Evolutionary conservation across 2,888 invertebrate genomes (phyloP), one percentile per base, ranked within the genome.

Genomic region (Steinernema carpocapsae): DNA sequence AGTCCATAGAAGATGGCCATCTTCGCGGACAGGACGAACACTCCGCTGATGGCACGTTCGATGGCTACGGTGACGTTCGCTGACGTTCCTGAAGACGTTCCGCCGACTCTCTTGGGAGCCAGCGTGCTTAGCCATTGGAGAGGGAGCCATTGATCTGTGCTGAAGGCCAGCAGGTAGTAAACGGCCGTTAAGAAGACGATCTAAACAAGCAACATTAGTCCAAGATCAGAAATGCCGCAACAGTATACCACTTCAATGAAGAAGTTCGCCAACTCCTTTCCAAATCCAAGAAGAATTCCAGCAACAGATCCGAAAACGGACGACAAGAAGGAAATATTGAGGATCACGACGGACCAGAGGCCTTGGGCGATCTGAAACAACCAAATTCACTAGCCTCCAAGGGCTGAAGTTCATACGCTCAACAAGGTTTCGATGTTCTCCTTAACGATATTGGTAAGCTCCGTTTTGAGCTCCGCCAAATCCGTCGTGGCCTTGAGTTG

Each of bases 1-100:
- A 97, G 91, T 0, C 97, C 97, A 88, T 99, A 97, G 90, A 99
- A 99, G 0, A 93, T 91, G 0, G 95, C 94, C 92, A 97, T 94
- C 90, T 97, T 99, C 85, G 96, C 93, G 1, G 97, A 95, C 0
- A 97, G 96, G 76, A 94, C 92, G 88, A 99, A 94, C 17, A 99
- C 97, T 83, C 95, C 94, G 83, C 94, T 95, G 73, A 90, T 89
- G 37, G 90, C 89, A 77, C 89, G 88, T 77, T 90, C 89, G 2
- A 90, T 88, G 22, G 90, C 89, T 14, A 84, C 82, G 3, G 89
- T 88, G 64, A 86, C 78, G 72, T 83, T 77, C 51, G 56, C 73
- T 42, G 64, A 72, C 52, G 32, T 73, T 64, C 32, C 64, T 37
- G 29, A 32, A 37, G 45, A 14, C 17, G 17, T 37, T 24, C 29